Evolutionary conservation across 1,140 invertebrate species (phyloP).

Genomic region (Drosophila nikananu): DNA sequence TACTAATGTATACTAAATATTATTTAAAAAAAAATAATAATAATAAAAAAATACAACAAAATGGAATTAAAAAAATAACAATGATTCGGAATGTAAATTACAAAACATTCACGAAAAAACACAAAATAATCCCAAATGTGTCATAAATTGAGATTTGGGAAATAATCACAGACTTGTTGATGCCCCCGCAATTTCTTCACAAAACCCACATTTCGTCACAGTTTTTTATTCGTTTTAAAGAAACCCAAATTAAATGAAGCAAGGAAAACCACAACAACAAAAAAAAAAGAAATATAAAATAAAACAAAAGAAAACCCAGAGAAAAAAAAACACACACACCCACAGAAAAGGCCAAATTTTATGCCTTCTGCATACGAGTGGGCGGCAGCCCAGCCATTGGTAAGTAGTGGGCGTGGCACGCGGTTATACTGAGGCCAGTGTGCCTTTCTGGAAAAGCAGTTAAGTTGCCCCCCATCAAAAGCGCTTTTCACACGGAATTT

Average conservation of each 20-base stretch:
- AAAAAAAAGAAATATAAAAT: background rate
- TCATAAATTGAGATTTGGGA: background rate
- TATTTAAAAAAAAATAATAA: too few species aligned
- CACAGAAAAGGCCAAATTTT: constrained; percentile 15
- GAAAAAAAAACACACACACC: constrained; percentile 1
- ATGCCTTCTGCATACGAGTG: constrained; percentile 35
- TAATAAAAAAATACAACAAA: background rate
- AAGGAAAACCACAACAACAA: constrained; percentile 11
- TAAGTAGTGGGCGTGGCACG: constrained; percentile 9
- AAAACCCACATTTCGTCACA: constrained; percentile 19
- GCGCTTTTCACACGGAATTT: constrained; percentile 44
- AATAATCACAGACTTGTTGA: background rate
- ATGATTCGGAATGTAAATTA: background rate
- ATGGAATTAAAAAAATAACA: background rate
- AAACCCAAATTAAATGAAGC: constrained; percentile 46
- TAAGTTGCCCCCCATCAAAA: constrained; percentile 26
- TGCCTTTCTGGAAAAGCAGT: constrained; percentile 21
- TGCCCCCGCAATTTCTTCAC: background rate
- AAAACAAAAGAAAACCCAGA: constrained; percentile 2
- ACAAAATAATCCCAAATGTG: background rate
- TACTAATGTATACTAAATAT: too few species aligned
- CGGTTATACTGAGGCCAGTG: constrained; percentile 18
- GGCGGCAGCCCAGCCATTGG: background rate
- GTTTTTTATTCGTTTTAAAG: constrained; percentile 29
- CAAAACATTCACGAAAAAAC: background rate